phyloP scores from a whole-genome alignment of 2,888 invertebrate genomes.

The Penaeus monodon region DNA sequence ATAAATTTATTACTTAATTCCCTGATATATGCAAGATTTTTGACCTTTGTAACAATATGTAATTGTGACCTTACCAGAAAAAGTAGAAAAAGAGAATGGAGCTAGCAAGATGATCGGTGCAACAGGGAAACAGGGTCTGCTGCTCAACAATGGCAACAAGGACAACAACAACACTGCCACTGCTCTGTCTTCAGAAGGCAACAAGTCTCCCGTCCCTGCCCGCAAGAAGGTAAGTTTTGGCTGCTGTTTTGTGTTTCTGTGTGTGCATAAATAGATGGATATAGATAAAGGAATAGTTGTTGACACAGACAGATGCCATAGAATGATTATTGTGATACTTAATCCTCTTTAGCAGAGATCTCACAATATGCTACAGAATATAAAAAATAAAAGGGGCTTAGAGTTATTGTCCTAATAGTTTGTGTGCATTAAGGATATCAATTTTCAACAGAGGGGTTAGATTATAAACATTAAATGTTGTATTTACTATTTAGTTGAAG shows the following conservation, averaged over 20 bases:
- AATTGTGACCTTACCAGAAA: conserved; percentile 19
- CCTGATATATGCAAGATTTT: too few relatives aligned
- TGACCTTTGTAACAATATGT: neutral
- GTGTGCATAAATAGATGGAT: neutral
- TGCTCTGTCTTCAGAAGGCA: conserved; percentile 31
- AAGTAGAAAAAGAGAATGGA: conserved; percentile 52
- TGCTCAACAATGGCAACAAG: conserved; percentile 46
- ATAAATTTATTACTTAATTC: too few relatives aligned
- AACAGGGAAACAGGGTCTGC: conserved; percentile 38
- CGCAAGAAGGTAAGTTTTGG: conserved; percentile 41
- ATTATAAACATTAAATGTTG: too few relatives aligned
- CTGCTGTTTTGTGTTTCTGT: neutral
- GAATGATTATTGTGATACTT: neutral
- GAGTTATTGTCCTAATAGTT: too few relatives aligned
- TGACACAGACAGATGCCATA: neutral
- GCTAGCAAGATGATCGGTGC: conserved; percentile 35
- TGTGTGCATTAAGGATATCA: too few relatives aligned
- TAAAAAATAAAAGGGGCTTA: too few relatives aligned
- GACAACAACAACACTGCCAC: conserved; percentile 46
- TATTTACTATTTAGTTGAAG: too few relatives aligned
- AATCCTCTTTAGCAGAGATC: neutral
- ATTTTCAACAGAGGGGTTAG: too few relatives aligned
- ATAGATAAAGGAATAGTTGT: neutral
- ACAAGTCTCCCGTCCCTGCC: conserved; percentile 46
- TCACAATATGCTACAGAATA: neutral